phyloP scores from a whole-genome alignment of 2,113 vertebrate genomes.

The Cavia porcellus region DNA sequence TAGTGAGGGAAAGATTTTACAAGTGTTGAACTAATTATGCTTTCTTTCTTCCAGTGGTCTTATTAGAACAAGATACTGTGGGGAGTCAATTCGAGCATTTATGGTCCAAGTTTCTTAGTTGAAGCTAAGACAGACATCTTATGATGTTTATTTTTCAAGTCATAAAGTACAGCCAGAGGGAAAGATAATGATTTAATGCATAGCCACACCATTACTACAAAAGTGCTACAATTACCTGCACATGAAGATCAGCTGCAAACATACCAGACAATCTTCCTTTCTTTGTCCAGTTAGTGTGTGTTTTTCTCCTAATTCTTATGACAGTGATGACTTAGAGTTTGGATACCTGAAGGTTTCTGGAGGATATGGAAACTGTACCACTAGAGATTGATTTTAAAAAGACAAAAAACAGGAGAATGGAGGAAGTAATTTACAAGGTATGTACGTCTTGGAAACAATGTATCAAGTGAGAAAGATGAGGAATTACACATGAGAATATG shows the following conservation, averaged over 20 bases:
- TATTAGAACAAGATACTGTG: slow-evolving; percentile 2
- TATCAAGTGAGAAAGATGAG: not conserved
- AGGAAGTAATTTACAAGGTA: accelerated
- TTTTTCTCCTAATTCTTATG: not conserved
- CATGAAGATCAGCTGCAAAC: not conserved
- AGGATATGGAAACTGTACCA: not conserved
- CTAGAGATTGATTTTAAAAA: not conserved
- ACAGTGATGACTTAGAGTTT: not conserved
- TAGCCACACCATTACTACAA: not conserved
- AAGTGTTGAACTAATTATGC: not conserved
- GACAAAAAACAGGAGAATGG: not conserved
- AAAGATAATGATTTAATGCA: not conserved
- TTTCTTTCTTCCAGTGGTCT: not conserved
- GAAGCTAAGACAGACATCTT: not conserved
- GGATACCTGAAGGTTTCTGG: not conserved
- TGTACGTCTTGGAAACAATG: not conserved
- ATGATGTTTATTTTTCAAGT: not conserved
- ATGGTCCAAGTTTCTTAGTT: not conserved
- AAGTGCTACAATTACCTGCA: not conserved
- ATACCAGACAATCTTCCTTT: not conserved
- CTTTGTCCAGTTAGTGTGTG: not conserved
- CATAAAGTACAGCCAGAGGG: not conserved
- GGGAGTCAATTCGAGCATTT: not conserved
- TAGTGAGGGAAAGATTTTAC: not conserved
- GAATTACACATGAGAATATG: not conserved